Conservation (phyloP, 2,113 vertebrate genomes). For the Microtus montanus region DNA sequence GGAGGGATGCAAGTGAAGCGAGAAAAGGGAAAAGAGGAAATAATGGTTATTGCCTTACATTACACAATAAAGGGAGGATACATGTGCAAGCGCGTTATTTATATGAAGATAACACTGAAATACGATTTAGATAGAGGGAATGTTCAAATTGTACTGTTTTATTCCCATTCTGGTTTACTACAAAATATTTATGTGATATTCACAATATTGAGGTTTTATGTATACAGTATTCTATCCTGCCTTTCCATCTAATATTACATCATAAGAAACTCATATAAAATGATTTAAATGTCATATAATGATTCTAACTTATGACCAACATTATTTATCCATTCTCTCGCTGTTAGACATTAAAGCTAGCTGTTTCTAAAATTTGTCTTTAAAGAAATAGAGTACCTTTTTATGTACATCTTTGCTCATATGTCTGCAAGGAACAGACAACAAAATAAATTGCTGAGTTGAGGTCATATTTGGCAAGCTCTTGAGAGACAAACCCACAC, state of each 20-base stretch:
- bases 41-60: background rate
- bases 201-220: background rate
- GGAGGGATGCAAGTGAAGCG: background rate
- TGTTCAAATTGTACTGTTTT: background rate
- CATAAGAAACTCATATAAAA: constrained; percentile 34
- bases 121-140: background rate
- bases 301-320: background rate
- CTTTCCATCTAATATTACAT: background rate
- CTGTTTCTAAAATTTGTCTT: constrained; percentile 19
- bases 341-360: constrained; percentile 9
- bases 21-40: background rate
- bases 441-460: background rate
- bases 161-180: background rate
- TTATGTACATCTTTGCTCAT: background rate
- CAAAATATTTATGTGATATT: background rate
- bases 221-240: background rate
- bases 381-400: background rate
- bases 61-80: background rate
- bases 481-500: background rate
- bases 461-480: background rate
- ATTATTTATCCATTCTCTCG: constrained; percentile 9
- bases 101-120: background rate
- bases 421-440: background rate
- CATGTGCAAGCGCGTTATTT: background rate
- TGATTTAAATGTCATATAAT: background rate